Evolutionary conservation across 2,797 vertebrate species (phyloP), one percentile per base, ranked within the genome.

Genomic region (Muraenolepis orangiensis): DNA sequence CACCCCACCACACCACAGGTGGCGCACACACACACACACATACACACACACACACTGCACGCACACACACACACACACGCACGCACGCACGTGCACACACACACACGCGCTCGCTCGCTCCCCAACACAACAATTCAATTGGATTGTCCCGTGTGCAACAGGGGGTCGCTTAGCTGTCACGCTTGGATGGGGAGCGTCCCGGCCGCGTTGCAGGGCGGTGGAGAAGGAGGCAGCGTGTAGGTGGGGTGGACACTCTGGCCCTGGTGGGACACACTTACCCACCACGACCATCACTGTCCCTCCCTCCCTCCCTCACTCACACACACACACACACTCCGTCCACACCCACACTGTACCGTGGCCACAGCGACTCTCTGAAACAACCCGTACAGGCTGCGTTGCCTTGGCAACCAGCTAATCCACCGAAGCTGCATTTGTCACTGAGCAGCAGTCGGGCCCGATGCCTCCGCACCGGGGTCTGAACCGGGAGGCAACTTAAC

Each of bases 361-460:
- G 66, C 66, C 2, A 16, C 1, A 67, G 66, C 29, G 30, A 31
- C 82, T 80, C 68, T 81, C 79, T 84, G 81, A 92, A 89, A 88
- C 57, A 26, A 30, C 87, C 81, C 85, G 84, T 91, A 91, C 90
- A 90, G 81, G 79, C 80, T 76, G 73, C 11, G 90, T 93, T 92
- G 87, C 90, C 81, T 34, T 88, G 88, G 88, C 82, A 92, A 90
- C 91, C 84, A 72, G 66, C 85, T 93, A 93, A 93, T 93, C 91
- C 86, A 88, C 74, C 80, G 82, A 88, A 84, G 81, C n/a, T 84
- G 85, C 82, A n/a, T 79, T 90, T 87, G 89, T 91, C 89, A 87
- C 86, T 83, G 76, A 81, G 81, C 87, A 72, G 83, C 85, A 90
- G 88, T 88, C 80, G 85, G 77, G 75, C 81, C 66, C 82, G 88